Base-by-base conservation (phyloP, 2,113 vertebrate species). In the Irena cyanogastra region DNA sequence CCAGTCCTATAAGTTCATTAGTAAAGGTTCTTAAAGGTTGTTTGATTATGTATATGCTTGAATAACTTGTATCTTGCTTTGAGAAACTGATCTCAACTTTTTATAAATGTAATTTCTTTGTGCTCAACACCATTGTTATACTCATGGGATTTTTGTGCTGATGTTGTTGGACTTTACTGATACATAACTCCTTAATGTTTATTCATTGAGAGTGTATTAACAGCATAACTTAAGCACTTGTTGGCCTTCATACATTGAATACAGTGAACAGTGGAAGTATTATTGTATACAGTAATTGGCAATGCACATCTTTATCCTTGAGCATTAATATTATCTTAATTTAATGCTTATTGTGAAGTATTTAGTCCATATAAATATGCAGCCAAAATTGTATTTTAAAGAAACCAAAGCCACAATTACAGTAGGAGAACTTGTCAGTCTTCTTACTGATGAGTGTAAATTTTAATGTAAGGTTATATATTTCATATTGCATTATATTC, bases 141-240 rank as follows among this genome's bases (percentile, higher is more conserved):
- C 61, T 72, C 42, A 45, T 80, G 64, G 22, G 31, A 47, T 89
- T 95, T 95, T 92, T 90, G 72, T 95, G 41, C 45, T 87, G 22
- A 16, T 93, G 28, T n/a, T 82, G 93, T 89, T 93, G 79, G 45
- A 77, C 35, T 94, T 95, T 87, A 50, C 66, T 94, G 64, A 75
- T 81, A 75, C 16, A 9, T 30, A 60, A 90, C 52, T 86, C 64
- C 52, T 91, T 66, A 83, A 64, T 85, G 30, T 93, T 97, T 64
- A 91, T 93, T 95, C 28, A 23, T 17, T 82, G 56, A 63, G 64
- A 83, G 57, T 69, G 23, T 87, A 91, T 94, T 95, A 85, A 64
- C 33, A 82, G 83, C 64, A 64, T 82, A 45, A 71, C 69, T 92
- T 54, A 77, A 87, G 74, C 19, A 21, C 23, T 87, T 75, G 16